These are phyloP conservation scores for Calypte anna DNA, from an alignment of 2,113 vertebrate species.

Conservation along the genomic window DNA sequence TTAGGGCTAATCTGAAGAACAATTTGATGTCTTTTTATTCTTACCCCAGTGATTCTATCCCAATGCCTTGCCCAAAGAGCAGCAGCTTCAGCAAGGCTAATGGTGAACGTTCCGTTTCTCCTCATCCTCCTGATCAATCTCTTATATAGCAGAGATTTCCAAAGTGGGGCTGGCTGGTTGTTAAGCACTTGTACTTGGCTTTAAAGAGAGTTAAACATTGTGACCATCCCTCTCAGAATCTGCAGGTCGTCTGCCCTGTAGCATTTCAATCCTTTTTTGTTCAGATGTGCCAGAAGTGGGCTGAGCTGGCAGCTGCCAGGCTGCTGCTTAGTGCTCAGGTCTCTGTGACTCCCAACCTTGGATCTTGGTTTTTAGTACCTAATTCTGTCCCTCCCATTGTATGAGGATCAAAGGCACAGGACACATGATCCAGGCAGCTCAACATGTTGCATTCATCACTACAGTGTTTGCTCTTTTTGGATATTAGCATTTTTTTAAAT, in stretches of 20 bases:
- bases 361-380: neutral
- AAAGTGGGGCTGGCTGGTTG: neutral
- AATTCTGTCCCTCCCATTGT: neutral
- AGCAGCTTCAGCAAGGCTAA: neutral
- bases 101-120: neutral
- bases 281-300: neutral
- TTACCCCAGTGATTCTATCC: neutral
- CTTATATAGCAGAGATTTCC: neutral
- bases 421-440: neutral
- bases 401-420: neutral
- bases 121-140: neutral
- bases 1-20: neutral
- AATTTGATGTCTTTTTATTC: neutral
- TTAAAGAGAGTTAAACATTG: neutral
- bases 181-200: neutral
- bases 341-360: neutral
- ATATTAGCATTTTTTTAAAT: neutral
- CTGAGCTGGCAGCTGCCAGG: neutral
- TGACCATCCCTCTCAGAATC: neutral
- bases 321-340: neutral
- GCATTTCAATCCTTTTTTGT: neutral
- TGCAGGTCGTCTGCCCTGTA: neutral
- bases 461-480: neutral
- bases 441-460: neutral
- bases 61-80: neutral